Conservation (phyloP, 2,888 invertebrate genomes). For the Pimpla rufipes region DNA sequence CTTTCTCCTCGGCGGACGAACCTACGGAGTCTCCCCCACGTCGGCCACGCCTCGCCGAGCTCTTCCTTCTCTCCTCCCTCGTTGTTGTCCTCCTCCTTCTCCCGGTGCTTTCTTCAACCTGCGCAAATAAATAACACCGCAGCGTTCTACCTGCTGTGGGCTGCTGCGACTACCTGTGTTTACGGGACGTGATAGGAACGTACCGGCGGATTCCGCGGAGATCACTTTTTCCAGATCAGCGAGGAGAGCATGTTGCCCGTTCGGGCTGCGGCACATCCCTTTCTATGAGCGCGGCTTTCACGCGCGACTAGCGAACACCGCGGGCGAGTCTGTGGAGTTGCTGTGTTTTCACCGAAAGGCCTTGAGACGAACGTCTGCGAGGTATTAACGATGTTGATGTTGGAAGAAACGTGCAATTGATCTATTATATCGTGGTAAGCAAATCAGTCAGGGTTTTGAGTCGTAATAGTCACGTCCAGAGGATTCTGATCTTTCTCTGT, state of each 20-base stretch:
- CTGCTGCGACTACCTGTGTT: no score
- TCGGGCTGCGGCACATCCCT: constrained; percentile 51
- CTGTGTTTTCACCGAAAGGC: no score
- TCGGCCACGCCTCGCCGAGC: constrained; percentile 69
- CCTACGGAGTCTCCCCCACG: constrained; percentile 58
- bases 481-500: no score
- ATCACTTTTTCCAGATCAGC: constrained; percentile 52
- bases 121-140: constrained; percentile 7
- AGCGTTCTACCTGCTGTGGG: neutral
- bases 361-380: no score
- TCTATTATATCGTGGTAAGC: no score
- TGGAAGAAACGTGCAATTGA: no score
- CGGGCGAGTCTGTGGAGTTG: neutral
- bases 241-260: constrained; percentile 69
- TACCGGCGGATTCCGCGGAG: constrained; percentile 11
- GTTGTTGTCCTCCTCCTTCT: constrained; percentile 8
- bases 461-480: no score
- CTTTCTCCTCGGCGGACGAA: constrained; percentile 79
- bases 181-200: neutral
- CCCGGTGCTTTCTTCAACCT: neutral
- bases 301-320: constrained; percentile 29
- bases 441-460: no score
- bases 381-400: no score
- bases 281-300: constrained; percentile 57
- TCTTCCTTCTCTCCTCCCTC: constrained; percentile 22